Evolutionary conservation across 2,797 vertebrate genomes (phyloP).

Genomic region (Gouania willdenowi): DNA sequence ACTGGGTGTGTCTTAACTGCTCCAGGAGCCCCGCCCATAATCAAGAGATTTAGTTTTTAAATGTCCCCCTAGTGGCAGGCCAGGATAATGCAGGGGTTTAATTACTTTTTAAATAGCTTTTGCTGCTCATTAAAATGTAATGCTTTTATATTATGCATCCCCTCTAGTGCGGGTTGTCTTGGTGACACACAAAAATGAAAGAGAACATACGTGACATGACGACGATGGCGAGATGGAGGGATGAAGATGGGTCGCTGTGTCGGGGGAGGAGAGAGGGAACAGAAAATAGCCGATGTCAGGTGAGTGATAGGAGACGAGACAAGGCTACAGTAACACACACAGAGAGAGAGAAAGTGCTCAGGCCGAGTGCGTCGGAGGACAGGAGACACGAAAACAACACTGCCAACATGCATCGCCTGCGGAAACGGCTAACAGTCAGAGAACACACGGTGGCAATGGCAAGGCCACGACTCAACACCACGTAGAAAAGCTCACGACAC

Average conservation of each 20-base stretch:
- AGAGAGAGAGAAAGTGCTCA: constrained; percentile 55
- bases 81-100: no score
- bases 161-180: constrained; percentile 60
- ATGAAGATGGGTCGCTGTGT: constrained; percentile 33
- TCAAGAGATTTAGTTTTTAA: no score
- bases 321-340: constrained; percentile 57
- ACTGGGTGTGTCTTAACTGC: no score
- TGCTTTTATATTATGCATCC: constrained; percentile 55
- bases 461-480: constrained; percentile 50
- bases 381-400: constrained; percentile 38
- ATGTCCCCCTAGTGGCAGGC: no score
- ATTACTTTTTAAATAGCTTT: no score
- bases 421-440: constrained; percentile 63
- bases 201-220: constrained; percentile 53
- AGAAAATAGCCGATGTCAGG: constrained; percentile 44
- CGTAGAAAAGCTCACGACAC: constrained; percentile 41
- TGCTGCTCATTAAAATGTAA: constrained; percentile 64
- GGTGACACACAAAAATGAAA: constrained; percentile 63
- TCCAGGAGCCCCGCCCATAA: no score
- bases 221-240: constrained; percentile 30
- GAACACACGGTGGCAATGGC: constrained; percentile 54
- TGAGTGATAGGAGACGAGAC: constrained; percentile 54
- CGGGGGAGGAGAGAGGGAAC: constrained; percentile 30
- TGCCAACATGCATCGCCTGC: constrained; percentile 68
- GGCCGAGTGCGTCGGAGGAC: constrained; percentile 60